Base-by-base conservation (phyloP, 2,888 invertebrate species). In the Slavum lentiscoides region DNA sequence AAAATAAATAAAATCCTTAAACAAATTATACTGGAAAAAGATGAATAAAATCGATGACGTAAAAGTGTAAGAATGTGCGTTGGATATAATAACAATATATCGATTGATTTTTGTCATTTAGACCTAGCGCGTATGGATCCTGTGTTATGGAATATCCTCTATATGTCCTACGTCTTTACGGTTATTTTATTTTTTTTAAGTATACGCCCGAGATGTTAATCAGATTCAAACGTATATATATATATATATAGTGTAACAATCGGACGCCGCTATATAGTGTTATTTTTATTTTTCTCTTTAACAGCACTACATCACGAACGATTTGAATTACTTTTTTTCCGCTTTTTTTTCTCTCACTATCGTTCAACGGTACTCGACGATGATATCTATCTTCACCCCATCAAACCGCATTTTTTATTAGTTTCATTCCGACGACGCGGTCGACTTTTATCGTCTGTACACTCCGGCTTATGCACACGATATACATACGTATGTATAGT, bases 391-490 rank as follows among this genome's bases (percentile, higher is more conserved):
- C 30, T 76, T 76, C 61, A 61, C 21, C 76, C 68, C 76, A 76
- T 76, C 68, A 69, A 69, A 69, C 59, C 68, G 49, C 68, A 61
- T 76, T 68, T 76, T 69, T 76, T 76, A 76, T 76, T 76, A 76
- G 59, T 76, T 30, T 43, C 21, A 53, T 68, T 49, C n/a, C 61
- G 43, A 59, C 23, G 74, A 55, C 6, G 53, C 55, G 55, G 39
- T 75, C 66, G 58, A 76, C 61, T 76, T 69, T 68, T 49, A 68
- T 76, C 68, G 68, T 76, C 75, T 23, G 8, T 58, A 39, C 17
- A 61, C n/a, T 15, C 37, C 23, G 3, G 15, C 49, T 11, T 13
- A 58, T 55, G n/a, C 23, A n/a, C 64, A 21, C 23, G 53, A 30
- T 53, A 13, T 37, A n/a, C n/a, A 30, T 19, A 55, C n/a, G 19